Percentiles rank a stretch among this genome's conserved stretches.
These are phyloP conservation scores for Torymus tubicola DNA, from an alignment of 2,888 invertebrate genomes.

Conservation along the genomic window DNA sequence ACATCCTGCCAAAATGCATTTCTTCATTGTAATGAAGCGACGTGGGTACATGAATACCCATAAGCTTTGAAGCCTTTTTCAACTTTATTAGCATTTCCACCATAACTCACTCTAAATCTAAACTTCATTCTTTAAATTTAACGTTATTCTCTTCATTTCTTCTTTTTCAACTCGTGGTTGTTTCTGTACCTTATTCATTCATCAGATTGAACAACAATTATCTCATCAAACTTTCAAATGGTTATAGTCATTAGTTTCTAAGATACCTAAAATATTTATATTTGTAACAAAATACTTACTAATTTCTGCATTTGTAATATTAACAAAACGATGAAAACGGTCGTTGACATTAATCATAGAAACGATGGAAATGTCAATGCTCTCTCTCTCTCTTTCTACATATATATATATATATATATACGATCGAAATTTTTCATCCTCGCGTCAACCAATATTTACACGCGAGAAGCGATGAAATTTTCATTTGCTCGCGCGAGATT, in stretches of 20 bases:
- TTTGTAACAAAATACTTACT: too few relatives aligned
- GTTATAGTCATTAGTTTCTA: too few relatives aligned
- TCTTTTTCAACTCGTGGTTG: neutral
- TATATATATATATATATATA: too few relatives aligned
- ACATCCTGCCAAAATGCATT: too few relatives aligned
- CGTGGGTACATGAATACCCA: neutral
- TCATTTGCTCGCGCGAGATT: slow-evolving; percentile 26
- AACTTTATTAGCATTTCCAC: slow-evolving; percentile 48
- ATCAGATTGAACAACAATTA: too few relatives aligned
- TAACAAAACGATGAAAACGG: too few relatives aligned
- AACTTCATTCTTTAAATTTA: slow-evolving; percentile 3
- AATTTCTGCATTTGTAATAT: too few relatives aligned
- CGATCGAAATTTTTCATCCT: slow-evolving; percentile 38
- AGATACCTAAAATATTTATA: too few relatives aligned
- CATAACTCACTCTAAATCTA: neutral
- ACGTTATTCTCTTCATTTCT: slow-evolving; percentile 13
- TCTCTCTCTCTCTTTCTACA: too few relatives aligned
- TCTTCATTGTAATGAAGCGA: too few relatives aligned
- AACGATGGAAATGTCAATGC: neutral
- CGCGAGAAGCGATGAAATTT: slow-evolving; percentile 28
- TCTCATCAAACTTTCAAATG: too few relatives aligned
- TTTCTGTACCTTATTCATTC: neutral
- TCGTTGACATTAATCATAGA: neutral
- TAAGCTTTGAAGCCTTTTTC: neutral
- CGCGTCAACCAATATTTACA: slow-evolving; percentile 35